Percentiles rank a stretch among this genome's conserved stretches.
These are phyloP conservation scores for Oophaga pumilio DNA, from an alignment of 2,113 vertebrate species.

Conservation along the genomic window DNA sequence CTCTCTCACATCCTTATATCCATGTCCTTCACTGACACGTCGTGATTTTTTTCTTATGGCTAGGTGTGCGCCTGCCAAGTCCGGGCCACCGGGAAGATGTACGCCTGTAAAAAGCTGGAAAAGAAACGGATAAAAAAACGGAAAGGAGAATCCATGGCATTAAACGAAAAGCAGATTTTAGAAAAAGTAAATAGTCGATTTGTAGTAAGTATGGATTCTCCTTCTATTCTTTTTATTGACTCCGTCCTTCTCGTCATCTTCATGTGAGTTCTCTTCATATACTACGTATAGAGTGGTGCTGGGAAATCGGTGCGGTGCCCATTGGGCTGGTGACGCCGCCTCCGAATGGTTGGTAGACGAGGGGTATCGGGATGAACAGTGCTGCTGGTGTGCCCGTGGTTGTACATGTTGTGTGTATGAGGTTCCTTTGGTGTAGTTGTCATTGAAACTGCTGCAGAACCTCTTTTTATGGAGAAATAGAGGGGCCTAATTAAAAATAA, in stretches of 20 bases:
- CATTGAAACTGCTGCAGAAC: neutral
- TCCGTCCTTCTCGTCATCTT: too few relatives aligned
- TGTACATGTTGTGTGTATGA: too few relatives aligned
- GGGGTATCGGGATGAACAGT: too few relatives aligned
- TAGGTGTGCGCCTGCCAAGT: slow-evolving; percentile 95
- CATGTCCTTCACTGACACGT: neutral
- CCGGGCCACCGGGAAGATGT: slow-evolving; percentile 93
- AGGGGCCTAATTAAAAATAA: neutral
- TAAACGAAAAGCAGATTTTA: slow-evolving; percentile 90
- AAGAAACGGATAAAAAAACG: slow-evolving; percentile 93
- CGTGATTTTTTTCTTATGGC: slow-evolving; percentile 1
- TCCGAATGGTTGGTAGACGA: too few relatives aligned
- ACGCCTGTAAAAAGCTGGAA: slow-evolving; percentile 94
- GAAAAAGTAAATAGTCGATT: slow-evolving; percentile 93
- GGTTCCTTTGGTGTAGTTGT: too few relatives aligned
- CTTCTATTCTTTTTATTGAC: neutral
- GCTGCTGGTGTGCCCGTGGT: too few relatives aligned
- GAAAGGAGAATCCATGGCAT: slow-evolving; percentile 89
- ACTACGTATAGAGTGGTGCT: too few relatives aligned
- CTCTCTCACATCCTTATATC: neutral
- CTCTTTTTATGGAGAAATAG: neutral
- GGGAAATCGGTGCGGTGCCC: too few relatives aligned
- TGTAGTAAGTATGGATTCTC: slow-evolving; percentile 83
- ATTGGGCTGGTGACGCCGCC: too few relatives aligned
- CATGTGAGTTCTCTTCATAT: too few relatives aligned